Conservation (phyloP, 2,797 vertebrate species). For the Urophycis tenuis region DNA sequence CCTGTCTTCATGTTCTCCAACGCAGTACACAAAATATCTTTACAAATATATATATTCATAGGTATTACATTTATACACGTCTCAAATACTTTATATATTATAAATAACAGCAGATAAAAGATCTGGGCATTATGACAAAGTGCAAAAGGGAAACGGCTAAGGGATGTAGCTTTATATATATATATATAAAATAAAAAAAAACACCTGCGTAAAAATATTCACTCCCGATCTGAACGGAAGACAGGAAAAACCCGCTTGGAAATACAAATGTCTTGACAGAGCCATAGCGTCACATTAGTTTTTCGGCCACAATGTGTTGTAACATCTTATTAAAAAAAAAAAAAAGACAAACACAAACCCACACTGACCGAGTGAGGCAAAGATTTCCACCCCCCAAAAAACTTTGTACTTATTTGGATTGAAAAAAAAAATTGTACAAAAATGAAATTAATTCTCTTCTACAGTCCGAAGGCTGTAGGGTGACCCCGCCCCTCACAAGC, state of each 20-base stretch:
- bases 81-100: slow-evolving; percentile 19
- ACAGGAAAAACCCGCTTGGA: background rate
- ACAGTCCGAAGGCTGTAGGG: background rate
- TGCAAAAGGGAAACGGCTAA: slow-evolving; percentile 24
- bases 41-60: slow-evolving; percentile 5
- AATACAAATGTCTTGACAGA: background rate
- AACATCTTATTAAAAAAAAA: background rate
- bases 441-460: background rate
- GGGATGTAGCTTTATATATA: background rate
- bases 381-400: background rate
- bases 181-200: no score
- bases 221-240: background rate
- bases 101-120: slow-evolving; percentile 31
- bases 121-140: slow-evolving; percentile 23
- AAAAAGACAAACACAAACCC: background rate
- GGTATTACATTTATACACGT: slow-evolving; percentile 7
- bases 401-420: background rate
- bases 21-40: slow-evolving; percentile 1
- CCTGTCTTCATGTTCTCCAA: background rate
- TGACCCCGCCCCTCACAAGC: no score
- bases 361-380: background rate
- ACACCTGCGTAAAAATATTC: background rate
- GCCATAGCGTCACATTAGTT: background rate
- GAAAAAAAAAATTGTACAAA: background rate
- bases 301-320: background rate